These are phyloP conservation scores for Eulithis prunata DNA, from an alignment of 2,888 invertebrate species.

Conservation along the genomic window DNA sequence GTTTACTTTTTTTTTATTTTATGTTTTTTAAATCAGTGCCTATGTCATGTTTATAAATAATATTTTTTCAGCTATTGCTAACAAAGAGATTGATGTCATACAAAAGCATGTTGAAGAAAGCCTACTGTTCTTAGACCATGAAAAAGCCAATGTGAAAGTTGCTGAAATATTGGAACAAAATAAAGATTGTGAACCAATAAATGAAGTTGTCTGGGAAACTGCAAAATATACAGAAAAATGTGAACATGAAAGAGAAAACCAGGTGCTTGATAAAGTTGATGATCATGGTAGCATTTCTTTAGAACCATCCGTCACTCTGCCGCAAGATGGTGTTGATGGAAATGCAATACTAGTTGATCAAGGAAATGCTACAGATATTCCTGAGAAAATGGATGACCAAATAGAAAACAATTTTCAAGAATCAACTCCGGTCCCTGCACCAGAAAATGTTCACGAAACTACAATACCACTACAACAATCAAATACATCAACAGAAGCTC, in stretches of 20 bases:
- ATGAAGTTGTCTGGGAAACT: conserved; percentile 2
- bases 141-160: not conserved
- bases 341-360: not conserved
- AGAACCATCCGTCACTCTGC: not conserved
- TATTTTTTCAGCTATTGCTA: conserved; percentile 9
- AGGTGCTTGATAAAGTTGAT: not conserved
- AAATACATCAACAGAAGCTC: not conserved
- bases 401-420: not conserved
- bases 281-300: not conserved
- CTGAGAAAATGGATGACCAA: conserved; percentile 11
- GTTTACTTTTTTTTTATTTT: not conserved
- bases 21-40: too few relatives aligned
- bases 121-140: conserved; percentile 22
- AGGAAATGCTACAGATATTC: not conserved
- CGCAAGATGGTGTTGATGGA: not conserved
- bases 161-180: not conserved
- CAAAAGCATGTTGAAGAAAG: conserved; percentile 28
- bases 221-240: not conserved
- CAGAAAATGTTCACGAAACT: not conserved
- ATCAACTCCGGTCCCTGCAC: not conserved
- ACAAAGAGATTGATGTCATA: conserved; percentile 20
- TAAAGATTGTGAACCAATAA: not conserved
- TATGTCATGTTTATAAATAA: not conserved
- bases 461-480: not conserved
- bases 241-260: not conserved